Evolutionary conservation across 2,113 vertebrate genomes (phyloP).

Genomic region (Pedetes capensis): DNA sequence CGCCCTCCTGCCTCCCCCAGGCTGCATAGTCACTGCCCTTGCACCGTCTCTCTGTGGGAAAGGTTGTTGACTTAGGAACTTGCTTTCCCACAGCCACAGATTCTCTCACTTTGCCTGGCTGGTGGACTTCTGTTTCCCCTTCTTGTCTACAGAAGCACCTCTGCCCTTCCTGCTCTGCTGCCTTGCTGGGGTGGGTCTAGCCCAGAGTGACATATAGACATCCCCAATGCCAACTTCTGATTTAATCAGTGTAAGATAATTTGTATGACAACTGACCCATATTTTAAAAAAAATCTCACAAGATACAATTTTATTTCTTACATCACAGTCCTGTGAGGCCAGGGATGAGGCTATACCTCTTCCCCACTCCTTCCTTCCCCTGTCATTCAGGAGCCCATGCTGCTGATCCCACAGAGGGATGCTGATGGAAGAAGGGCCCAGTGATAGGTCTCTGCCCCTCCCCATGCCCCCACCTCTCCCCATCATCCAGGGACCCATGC

Average conservation of each 20-base stretch:
- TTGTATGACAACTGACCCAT: not conserved
- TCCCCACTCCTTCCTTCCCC: too few species aligned
- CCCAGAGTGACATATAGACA: not conserved
- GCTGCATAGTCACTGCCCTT: not conserved
- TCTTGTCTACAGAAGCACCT: not conserved
- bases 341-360: too few species aligned
- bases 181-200: not conserved
- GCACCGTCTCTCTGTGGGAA: not conserved
- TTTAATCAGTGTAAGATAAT: not conserved
- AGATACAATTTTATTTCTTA: not conserved
- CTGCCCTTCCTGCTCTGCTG: not conserved
- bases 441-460: too few species aligned
- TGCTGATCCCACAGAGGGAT: not conserved
- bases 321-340: not conserved
- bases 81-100: not conserved
- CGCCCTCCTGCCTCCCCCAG: not conserved
- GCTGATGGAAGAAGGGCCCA: not conserved
- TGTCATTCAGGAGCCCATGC: accelerated
- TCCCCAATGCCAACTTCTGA: not conserved
- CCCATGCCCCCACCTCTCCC: not conserved
- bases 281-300: not conserved
- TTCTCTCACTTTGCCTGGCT: not conserved
- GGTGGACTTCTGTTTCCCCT: not conserved
- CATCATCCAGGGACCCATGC: accelerated
- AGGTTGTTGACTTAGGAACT: not conserved